Percentiles rank a stretch among this genome's conserved stretches.
Evolutionary conservation across 1,140 invertebrate genomes (phyloP).

Genomic region (Nymphalis io): DNA sequence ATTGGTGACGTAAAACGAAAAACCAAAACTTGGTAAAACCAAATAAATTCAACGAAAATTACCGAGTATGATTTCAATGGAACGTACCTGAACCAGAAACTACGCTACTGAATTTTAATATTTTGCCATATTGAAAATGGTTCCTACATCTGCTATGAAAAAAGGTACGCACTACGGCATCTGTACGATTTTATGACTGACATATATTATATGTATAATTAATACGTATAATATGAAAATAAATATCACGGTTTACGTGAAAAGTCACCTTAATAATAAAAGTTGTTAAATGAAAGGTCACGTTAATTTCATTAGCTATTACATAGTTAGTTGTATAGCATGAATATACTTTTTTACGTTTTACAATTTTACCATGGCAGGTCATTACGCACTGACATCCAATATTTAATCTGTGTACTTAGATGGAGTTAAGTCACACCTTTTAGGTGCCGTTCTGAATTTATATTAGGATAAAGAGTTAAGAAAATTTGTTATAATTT

Average conservation of each 20-base stretch:
- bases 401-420: constrained; percentile 38
- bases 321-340: constrained; percentile 33
- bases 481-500: constrained; percentile 37
- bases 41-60: no score
- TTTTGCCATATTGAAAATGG: no score
- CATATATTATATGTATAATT: no score
- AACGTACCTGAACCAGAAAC: no score
- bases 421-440: constrained; percentile 8
- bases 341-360: constrained; percentile 35
- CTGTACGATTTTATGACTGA: neutral
- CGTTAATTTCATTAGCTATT: constrained; percentile 31
- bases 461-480: constrained; percentile 13
- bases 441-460: neutral
- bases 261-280: constrained; percentile 15
- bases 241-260: constrained; percentile 18
- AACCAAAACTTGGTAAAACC: no score
- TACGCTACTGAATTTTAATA: no score
- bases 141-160: no score
- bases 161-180: no score
- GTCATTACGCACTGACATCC: constrained; percentile 34
- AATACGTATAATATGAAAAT: neutral
- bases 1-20: no score
- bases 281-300: constrained; percentile 29
- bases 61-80: no score
- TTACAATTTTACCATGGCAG: constrained; percentile 37